phyloP scores from a whole-genome alignment of 2,797 vertebrate genomes.

The Acrocephalus scirpaceus region DNA sequence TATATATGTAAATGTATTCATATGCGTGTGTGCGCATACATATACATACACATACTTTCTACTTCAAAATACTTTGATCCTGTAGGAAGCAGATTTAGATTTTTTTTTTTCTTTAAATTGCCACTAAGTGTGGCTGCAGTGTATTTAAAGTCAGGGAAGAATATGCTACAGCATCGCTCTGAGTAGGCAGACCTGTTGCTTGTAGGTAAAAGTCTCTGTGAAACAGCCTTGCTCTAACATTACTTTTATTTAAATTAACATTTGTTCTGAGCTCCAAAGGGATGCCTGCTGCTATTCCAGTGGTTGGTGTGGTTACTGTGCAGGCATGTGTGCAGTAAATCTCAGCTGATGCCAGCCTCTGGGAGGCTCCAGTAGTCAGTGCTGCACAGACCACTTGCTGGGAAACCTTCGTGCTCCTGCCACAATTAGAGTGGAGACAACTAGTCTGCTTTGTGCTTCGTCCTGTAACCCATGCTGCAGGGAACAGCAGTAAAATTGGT shows the following conservation, averaged over 20 bases:
- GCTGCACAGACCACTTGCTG: conserved; percentile 17
- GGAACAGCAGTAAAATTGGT: neutral
- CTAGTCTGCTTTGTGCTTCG: neutral
- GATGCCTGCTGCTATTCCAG: neutral
- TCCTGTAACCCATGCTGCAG: neutral
- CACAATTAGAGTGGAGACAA: neutral
- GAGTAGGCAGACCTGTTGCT: neutral
- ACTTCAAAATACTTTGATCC: neutral
- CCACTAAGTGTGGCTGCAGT: neutral
- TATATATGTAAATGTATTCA: neutral
- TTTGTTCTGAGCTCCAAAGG: neutral
- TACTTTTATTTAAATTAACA: neutral
- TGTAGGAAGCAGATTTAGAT: neutral
- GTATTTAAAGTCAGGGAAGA: neutral
- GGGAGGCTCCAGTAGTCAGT: neutral
- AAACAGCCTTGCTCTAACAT: neutral
- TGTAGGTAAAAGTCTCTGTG: neutral
- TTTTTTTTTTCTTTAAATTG: neutral
- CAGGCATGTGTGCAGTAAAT: neutral
- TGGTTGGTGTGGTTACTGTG: conserved; percentile 9
- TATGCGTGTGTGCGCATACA: neutral
- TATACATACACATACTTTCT: neutral
- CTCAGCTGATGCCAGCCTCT: neutral
- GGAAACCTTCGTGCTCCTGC: conserved; percentile 23
- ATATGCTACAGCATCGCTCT: accelerated